A percentile compares a stretch with the other conserved stretches of the same genome.
Evolutionary conservation across 92 coral and sea anemone genomes (phyloP).

Genomic region (Pocillopora meandrina): DNA sequence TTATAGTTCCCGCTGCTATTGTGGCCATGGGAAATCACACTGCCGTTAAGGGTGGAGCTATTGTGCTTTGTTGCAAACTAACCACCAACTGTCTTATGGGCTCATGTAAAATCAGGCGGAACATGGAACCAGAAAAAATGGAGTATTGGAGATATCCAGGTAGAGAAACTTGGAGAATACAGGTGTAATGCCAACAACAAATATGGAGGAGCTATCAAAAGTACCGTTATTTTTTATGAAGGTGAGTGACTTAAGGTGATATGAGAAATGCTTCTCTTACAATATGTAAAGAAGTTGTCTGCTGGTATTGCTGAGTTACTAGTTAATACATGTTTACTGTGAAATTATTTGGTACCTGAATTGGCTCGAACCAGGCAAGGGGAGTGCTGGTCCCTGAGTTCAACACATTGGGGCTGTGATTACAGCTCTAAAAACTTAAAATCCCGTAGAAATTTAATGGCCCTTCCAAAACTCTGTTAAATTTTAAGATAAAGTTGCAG

Average conservation of each 20-base stretch:
- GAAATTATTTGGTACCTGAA: too few relatives aligned
- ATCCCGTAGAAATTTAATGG: too few relatives aligned
- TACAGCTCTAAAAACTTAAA: too few relatives aligned
- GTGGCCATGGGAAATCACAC: background rate
- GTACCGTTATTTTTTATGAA: background rate
- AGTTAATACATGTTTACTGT: too few relatives aligned
- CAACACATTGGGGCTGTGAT: too few relatives aligned
- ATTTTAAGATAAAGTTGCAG: too few relatives aligned
- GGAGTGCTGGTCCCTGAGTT: too few relatives aligned
- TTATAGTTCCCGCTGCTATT: constrained; percentile 1
- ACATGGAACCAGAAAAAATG: background rate
- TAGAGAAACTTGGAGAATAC: constrained; percentile 1
- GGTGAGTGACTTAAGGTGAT: background rate
- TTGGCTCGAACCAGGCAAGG: too few relatives aligned
- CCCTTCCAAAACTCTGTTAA: too few relatives aligned
- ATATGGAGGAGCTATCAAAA: background rate
- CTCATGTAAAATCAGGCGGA: background rate
- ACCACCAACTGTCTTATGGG: constrained; percentile 9
- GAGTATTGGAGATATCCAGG: background rate
- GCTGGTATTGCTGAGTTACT: too few relatives aligned
- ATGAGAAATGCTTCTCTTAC: too few relatives aligned
- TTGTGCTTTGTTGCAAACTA: constrained; percentile 1
- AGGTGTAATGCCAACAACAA: constrained; percentile 13
- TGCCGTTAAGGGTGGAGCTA: background rate
- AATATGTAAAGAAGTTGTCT: too few relatives aligned